These are phyloP conservation scores for Sinocyclocheilus anshuiensis DNA, from an alignment of 2,113 vertebrate genomes.

Conservation along the genomic window DNA sequence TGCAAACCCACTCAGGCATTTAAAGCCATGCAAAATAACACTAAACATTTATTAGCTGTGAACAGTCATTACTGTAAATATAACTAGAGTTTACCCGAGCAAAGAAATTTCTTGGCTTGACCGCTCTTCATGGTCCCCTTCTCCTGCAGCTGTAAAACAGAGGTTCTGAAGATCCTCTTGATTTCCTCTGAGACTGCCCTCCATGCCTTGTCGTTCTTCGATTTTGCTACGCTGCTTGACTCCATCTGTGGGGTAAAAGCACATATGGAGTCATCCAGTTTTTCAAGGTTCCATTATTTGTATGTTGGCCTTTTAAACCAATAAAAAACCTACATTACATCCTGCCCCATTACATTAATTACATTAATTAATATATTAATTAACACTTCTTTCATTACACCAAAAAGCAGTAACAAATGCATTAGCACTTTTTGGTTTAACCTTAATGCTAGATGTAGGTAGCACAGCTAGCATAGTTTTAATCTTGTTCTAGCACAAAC, in stretches of 20 bases:
- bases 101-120: slow-evolving; percentile 94
- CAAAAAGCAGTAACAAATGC: background rate
- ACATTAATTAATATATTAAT: background rate
- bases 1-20: too few relatives aligned
- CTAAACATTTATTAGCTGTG: background rate
- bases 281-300: slow-evolving; percentile 22
- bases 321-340: background rate
- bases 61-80: background rate
- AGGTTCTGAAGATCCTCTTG: slow-evolving; percentile 90
- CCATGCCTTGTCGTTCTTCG: slow-evolving; percentile 88
- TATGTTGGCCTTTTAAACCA: background rate
- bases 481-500: background rate
- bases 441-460: background rate
- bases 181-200: slow-evolving; percentile 92
- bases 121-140: slow-evolving; percentile 91
- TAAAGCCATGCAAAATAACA: background rate
- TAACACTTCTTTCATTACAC: background rate
- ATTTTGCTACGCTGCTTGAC: slow-evolving; percentile 79
- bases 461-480: background rate
- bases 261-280: slow-evolving; percentile 6
- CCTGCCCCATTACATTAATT: background rate
- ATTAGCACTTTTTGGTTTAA: background rate
- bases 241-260: slow-evolving; percentile 80
- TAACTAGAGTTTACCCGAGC: slow-evolving; percentile 81
- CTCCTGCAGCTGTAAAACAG: slow-evolving; percentile 89